Conservation (phyloP, 2,888 invertebrate species). For the Argyra leucocephala region DNA sequence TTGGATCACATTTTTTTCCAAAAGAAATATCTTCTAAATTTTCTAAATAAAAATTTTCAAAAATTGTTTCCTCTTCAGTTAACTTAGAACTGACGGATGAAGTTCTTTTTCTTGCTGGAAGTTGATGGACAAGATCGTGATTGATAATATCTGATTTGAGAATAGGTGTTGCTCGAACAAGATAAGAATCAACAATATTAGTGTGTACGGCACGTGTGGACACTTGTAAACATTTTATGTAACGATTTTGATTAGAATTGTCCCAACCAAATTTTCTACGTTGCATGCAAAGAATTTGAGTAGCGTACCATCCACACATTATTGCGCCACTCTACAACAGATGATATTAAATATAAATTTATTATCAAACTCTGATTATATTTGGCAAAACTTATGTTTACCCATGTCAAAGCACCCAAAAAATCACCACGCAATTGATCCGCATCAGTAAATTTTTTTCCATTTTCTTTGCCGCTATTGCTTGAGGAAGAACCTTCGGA, state of each 20-base stretch:
- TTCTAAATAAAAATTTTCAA: neutral
- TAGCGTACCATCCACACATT: constrained; percentile 54
- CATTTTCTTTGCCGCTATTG: neutral
- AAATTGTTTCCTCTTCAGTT: neutral
- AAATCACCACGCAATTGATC: constrained; percentile 10
- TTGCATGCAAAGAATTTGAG: constrained; percentile 46
- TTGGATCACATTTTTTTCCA: neutral
- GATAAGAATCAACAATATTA: neutral
- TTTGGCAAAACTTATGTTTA: constrained; percentile 28
- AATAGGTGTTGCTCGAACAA: neutral
- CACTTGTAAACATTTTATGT: neutral
- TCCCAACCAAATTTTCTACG: constrained; percentile 25
- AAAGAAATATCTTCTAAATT: neutral
- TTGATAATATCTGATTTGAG: neutral
- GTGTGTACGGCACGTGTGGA: neutral
- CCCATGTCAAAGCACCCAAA: constrained; percentile 43
- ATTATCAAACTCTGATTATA: neutral
- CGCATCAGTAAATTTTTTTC: neutral
- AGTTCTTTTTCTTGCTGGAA: neutral
- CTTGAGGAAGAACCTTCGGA: constrained; percentile 7
- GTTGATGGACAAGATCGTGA: neutral
- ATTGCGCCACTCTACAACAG: constrained; percentile 51
- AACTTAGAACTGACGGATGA: neutral
- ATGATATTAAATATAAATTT: constrained; percentile 10
- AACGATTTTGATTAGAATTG: neutral